Evolutionary conservation across 2,797 vertebrate genomes (phyloP), one percentile per base, ranked within the genome.

Genomic region (Anabacerthia variegaticeps): DNA sequence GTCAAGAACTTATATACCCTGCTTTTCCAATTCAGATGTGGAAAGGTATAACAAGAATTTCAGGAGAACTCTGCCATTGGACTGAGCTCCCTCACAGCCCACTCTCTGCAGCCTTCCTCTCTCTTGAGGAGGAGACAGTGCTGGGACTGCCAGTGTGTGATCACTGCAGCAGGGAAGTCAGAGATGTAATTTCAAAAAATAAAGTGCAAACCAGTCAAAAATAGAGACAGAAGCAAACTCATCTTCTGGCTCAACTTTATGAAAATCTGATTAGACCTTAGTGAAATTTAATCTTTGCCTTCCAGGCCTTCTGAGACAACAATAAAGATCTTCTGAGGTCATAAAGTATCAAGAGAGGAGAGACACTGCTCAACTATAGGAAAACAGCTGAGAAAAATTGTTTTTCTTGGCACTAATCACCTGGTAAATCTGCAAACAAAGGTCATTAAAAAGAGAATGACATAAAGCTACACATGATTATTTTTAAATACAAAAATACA

Each of bases 281-380:
- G 59, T 14, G 37, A 95, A 93, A 89, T 79, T 88, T 87, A 91
- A 88, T 94, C 62, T 78, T 58, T 73, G 67, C 59, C 20, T 95
- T 91, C 66, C 66, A 88, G 74, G 52, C 11, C 23, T 71, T 82
- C 65, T 43, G 52, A 71, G 59, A 34, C 48, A 49, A 36, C 14
- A 43, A 48, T 43, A 32, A 71, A 66, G 32, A 16, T 20, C 41
- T 65, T 41, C 59, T 56, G 39, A 78, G 43, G 16, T 39, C 56
- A 71, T 43, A 51, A 75, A 86, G n/a, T 28, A 75, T 18, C 44
- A 63, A 19, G 48, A 78, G 7, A 88, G 17, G 17, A 80, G 36
- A 75, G 19, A 71, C 8, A 88, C 6, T 30, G 83, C 16, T 55
- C 54, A 58, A 11, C 43, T 46, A 16, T 4, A 82, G 23, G 24